Evolutionary conservation across 2,113 vertebrate species (phyloP), one percentile per base, ranked within the genome.

Genomic region (Sitta europaea): DNA sequence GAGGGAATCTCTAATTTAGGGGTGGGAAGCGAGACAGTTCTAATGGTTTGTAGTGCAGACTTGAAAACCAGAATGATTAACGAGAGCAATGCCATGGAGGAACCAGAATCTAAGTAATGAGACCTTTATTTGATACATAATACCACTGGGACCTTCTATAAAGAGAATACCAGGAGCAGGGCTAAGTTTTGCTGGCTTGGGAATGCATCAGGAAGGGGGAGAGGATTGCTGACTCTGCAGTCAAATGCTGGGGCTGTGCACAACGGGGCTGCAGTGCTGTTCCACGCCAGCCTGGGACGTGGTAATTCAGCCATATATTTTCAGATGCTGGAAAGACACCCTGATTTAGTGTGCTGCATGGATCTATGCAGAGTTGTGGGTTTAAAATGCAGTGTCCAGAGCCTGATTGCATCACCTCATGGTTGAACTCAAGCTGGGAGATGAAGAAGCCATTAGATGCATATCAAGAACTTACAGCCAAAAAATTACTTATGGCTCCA

Each of bases 71-170:
- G 79, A 35, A 71, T 96, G 96, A 96, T 96, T 95, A 97, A 97
- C 24, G 88, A 96, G 94, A 90, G 77, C 62, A 73, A 12, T 6
- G 65, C 74, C 83, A 73, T 3, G 42, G 94, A 89, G 86, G 78
- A 95, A 73, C 85, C 54, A 68, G 92, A 92, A 92, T 74, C 79
- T 83, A 84, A 96, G 92, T 94, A 97, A 97, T 80, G 93, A 97
- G 95, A 94, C 86, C 93, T 96, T 94, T 91, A 93, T 95, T 96
- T 96, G 97, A 97, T 94, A 90, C 88, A 86, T 84, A 97, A 94
- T 57, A 80, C 95, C 81, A 38, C 67, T 31, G 92, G 91, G 95
- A 94, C 40, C 76, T 75, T 92, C 96, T 81, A 65, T 90, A 96
- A 90, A 92, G 96, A 93, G 95, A 92, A 87, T 72, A 83, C 25